Percentiles rank a stretch among this genome's conserved stretches.
These are phyloP conservation scores for Heliothis peltigera DNA, from an alignment of 2,888 invertebrate species.

Conservation along the genomic window DNA sequence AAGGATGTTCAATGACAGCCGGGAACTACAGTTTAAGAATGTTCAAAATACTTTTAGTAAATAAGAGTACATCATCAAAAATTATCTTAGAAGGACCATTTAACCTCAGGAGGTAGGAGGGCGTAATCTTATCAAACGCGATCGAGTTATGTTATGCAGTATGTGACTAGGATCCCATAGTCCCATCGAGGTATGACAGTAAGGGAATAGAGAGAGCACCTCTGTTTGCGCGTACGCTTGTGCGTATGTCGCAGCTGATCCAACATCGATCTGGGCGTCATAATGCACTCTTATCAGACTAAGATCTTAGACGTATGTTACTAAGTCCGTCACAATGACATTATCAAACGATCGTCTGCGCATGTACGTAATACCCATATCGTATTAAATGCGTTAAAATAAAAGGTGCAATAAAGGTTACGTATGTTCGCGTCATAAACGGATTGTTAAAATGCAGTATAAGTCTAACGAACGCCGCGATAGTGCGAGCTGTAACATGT, in stretches of 20 bases:
- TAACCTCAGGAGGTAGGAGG: background rate
- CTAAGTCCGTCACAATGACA: background rate
- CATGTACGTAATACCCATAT: constrained; percentile 12
- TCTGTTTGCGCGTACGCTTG: no score
- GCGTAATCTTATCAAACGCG: background rate
- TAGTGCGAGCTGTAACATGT: constrained; percentile 49
- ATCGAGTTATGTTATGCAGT: background rate
- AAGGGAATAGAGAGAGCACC: no score
- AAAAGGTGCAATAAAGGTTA: constrained; percentile 26
- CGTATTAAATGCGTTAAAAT: constrained; percentile 15
- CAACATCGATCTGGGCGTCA: background rate
- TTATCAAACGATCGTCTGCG: background rate
- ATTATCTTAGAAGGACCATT: background rate
- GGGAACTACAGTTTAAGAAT: no score
- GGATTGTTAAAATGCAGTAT: constrained; percentile 58
- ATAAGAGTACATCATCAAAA: no score
- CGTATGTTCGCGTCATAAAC: constrained; percentile 38
- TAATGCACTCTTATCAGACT: background rate
- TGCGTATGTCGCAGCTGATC: no score
- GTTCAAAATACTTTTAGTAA: no score
- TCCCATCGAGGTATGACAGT: no score
- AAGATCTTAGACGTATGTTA: constrained; percentile 1
- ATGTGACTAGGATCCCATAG: no score
- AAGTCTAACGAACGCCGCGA: constrained; percentile 53
- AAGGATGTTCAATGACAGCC: no score